Base-by-base conservation (phyloP, 2,888 invertebrate species). In the Scrobipalpa costella region DNA sequence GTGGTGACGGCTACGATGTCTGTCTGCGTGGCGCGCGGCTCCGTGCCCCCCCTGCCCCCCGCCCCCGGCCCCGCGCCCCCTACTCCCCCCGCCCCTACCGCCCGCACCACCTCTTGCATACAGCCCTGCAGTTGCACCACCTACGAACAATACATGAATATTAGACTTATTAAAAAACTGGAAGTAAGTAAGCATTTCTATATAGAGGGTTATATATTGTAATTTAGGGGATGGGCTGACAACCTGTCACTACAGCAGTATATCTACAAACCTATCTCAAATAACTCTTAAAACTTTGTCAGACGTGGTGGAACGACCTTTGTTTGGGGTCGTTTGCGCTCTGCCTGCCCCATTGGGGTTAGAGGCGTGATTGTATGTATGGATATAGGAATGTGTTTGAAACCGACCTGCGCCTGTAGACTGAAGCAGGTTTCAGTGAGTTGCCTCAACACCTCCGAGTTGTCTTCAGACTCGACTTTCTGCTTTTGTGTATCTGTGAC, bases 1-100 rank as follows among this genome's bases (percentile, higher is more conserved):
- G 96, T 96, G 73, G 94, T 93, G 8, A 96, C 95, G 0, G 96
- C 96, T 11, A 94, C 92, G 70, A 96, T 94, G 88, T 96, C 96
- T 0, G 96, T 96, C 88, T 97, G 96, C 7, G 96, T 96, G 64
- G 93, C 92, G 69, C 92, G 92, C 36, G 71, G 69, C 57, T 59
- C 62, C 65, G 65, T 68, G 63, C 62, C 67, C 17, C 34, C 49
- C 13, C 15, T 36, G 7, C 36, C 50, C 3, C 94, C 93, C 83
- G n/a, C n/a, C n/a, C n/a, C n/a, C n/a, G n/a, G n/a, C n/a, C n/a
- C n/a, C n/a, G n/a, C n/a, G n/a, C n/a, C n/a, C n/a, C n/a, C n/a
- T n/a, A n/a, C n/a, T n/a, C n/a, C n/a, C n/a, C n/a, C n/a, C n/a
- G n/a, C n/a, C n/a, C n/a, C n/a, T n/a, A 96, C 94, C 55, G 94